Conservation (phyloP, 2,797 vertebrate species). For the Sus cebifrons region DNA sequence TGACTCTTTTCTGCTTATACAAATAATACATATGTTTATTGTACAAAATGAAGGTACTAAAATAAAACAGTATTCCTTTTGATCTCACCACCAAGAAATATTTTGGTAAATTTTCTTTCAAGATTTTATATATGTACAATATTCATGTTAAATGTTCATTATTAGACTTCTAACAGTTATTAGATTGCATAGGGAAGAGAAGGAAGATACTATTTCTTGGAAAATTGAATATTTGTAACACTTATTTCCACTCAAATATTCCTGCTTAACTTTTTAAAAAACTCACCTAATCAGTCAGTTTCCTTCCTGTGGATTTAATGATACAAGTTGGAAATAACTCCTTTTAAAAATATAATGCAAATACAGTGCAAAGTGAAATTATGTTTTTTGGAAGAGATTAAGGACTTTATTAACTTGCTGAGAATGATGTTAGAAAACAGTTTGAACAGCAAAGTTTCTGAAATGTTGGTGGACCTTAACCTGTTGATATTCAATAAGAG, state of each 20-base stretch:
- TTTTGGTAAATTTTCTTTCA: constrained; percentile 27
- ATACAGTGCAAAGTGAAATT: constrained; percentile 13
- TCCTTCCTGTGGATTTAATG: not conserved
- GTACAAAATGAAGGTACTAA: constrained; percentile 30
- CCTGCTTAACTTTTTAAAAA: not conserved
- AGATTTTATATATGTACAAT: not conserved
- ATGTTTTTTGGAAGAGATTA: not conserved
- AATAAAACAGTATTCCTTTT: constrained; percentile 37
- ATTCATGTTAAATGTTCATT: constrained; percentile 17
- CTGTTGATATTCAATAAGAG: not conserved
- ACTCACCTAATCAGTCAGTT: not conserved
- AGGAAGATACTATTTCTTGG: not conserved
- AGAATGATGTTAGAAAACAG: constrained; percentile 16
- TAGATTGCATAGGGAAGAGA: not conserved
- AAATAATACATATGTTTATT: constrained; percentile 2
- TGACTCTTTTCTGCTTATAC: constrained; percentile 22
- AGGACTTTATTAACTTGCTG: constrained; percentile 39
- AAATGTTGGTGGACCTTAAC: constrained; percentile 37
- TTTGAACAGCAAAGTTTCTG: not conserved
- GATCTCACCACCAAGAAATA: not conserved
- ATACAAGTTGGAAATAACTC: not conserved
- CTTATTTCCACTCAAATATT: constrained; percentile 33
- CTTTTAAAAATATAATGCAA: constrained; percentile 33
- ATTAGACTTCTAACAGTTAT: constrained; percentile 28
- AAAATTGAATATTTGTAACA: not conserved